Evolutionary conservation across 2,888 invertebrate species (phyloP).

Genomic region (Napeogenes sylphis): DNA sequence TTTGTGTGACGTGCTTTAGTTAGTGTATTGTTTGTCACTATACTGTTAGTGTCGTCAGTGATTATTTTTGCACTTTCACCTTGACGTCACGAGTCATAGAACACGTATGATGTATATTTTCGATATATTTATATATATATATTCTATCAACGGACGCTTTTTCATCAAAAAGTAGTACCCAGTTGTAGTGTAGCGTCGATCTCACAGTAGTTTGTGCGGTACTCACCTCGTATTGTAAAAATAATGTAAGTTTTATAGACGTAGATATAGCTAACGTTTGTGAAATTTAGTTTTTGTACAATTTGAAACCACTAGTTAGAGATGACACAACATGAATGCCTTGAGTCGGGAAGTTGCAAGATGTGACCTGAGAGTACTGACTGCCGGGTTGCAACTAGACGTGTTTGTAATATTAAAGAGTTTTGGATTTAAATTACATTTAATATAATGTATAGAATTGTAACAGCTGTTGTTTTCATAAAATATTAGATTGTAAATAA

Average conservation of each 20-base stretch:
- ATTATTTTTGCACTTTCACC: not conserved
- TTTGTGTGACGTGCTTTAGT: conserved; percentile 12
- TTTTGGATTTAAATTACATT: conserved; percentile 44
- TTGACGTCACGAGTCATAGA: not conserved
- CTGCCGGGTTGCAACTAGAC: too few relatives aligned
- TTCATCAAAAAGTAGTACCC: conserved; percentile 33
- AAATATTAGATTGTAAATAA: conserved; percentile 7
- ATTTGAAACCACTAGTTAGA: conserved; percentile 62
- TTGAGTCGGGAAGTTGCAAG: conserved; percentile 38
- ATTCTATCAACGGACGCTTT: conserved; percentile 35
- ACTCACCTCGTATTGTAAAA: conserved; percentile 4
- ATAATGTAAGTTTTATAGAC: conserved; percentile 61
- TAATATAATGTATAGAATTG: conserved; percentile 37
- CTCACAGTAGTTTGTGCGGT: conserved; percentile 25
- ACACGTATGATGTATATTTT: conserved; percentile 4
- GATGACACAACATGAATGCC: conserved; percentile 48
- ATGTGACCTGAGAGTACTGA: not conserved
- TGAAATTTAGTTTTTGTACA: conserved; percentile 72
- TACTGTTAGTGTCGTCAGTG: not conserved
- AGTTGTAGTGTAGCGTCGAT: conserved; percentile 31
- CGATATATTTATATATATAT: conserved; percentile 10
- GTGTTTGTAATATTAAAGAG: conserved; percentile 34
- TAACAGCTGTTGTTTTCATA: conserved; percentile 5
- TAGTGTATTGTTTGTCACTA: not conserved
- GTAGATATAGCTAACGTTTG: conserved; percentile 63